phyloP scores from a whole-genome alignment of 2,113 vertebrate genomes.

The Channa argus region DNA sequence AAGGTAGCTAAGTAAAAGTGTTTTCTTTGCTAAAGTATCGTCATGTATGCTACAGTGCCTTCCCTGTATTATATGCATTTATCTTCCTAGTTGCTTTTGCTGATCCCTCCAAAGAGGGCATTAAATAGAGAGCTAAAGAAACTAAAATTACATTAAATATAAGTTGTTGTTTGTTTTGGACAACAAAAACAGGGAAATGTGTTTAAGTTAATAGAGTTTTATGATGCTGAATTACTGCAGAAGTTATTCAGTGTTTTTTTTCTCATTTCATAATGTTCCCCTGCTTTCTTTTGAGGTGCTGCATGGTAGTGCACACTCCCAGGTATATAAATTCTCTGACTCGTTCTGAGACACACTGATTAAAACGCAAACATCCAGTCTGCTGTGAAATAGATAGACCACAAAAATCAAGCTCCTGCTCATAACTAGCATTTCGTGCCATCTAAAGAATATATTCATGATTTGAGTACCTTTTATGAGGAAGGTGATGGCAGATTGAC shows the following conservation, averaged over 20 bases:
- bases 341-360: conserved; percentile 70
- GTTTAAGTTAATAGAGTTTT: conserved; percentile 59
- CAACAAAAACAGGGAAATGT: conserved; percentile 1
- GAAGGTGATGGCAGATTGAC: conserved; percentile 93
- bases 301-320: conserved; percentile 61
- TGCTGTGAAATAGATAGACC: conserved; percentile 71
- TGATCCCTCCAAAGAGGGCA: not conserved
- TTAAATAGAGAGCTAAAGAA: conserved; percentile 24
- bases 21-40: not conserved
- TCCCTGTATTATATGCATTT: conserved; percentile 7
- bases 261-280: conserved; percentile 64
- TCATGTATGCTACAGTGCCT: not conserved
- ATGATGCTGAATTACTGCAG: conserved; percentile 67
- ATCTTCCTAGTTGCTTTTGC: not conserved
- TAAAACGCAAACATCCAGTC: conserved; percentile 68
- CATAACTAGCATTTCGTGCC: conserved; percentile 73
- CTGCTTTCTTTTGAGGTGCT: conserved; percentile 63
- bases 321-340: conserved; percentile 67
- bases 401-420: conserved; percentile 61
- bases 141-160: conserved; percentile 27
- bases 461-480: conserved; percentile 88
- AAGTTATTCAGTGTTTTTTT: conserved; percentile 52
- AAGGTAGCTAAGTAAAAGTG: not conserved
- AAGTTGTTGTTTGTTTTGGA: conserved; percentile 6
- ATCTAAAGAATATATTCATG: conserved; percentile 77